Base-by-base conservation (phyloP, 1,140 invertebrate species). In the Temnothorax curvispinosus region DNA sequence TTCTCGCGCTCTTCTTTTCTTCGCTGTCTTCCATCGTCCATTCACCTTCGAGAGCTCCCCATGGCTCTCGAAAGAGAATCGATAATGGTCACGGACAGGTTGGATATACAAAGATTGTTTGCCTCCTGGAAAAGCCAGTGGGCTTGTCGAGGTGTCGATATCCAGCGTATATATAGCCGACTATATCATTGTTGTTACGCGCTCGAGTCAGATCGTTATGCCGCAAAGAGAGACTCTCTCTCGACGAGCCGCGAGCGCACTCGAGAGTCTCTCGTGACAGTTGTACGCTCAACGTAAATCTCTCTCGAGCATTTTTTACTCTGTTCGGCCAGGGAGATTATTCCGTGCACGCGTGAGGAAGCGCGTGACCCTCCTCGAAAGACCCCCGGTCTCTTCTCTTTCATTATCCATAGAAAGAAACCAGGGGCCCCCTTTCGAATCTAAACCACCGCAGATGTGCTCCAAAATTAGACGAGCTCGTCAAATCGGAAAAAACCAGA, bases 401-500 rank as follows among this genome's bases (percentile, higher is more conserved):
- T 91, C 89, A 91, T 91, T 91, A 91, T 87, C 85, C 75, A 27
- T 56, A 32, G 27, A 32, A 54, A 85, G 90, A 87, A 85, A 91
- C 41, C 54, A 65, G 54, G 32, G 15, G 35, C 27, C 32, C 41
- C 58, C 50, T 64, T 81, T 86, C 69, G 58, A 47, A 78, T 88
- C 85, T 85, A 74, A 86, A 87, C 60, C 85, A 74, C 90, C 88
- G 90, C 90, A 91, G 90, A 91, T 91, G 90, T 87, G 90, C 71
- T 80, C 87, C 77, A 75, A 91, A 91, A 91, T 91, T 91, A 91
- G 88, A 91, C 90, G 87, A 77, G 56, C 87, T 84, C 75, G 87
- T 90, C 89, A 74, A 90, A 91, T 90, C 78, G 69, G 90, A 88
- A 88, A 91, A 81, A 75, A 89, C 85, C 90, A 91, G 90, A 91